Evolutionary conservation across 1,140 invertebrate species (phyloP).

Genomic region (Hyles vespertilio): DNA sequence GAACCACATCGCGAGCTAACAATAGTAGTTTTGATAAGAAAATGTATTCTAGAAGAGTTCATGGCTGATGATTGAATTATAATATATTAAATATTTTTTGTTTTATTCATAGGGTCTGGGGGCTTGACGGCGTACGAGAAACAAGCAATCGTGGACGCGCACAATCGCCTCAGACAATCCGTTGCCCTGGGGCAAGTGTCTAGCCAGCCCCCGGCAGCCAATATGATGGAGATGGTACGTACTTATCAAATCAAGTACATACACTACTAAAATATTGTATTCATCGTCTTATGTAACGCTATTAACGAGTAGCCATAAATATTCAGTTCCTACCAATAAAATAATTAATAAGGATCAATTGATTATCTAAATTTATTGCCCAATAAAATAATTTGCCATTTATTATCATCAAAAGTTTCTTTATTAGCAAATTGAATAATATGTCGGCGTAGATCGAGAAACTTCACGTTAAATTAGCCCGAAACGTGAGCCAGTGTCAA

Average conservation of each 20-base stretch:
- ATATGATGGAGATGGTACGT: slow-evolving; percentile 89
- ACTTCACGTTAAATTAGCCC: too few species aligned
- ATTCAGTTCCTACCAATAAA: too few species aligned
- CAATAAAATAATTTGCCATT: too few species aligned
- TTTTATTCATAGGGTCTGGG: slow-evolving; percentile 76
- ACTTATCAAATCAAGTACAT: neutral
- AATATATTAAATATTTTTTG: slow-evolving; percentile 3
- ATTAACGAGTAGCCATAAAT: too few species aligned
- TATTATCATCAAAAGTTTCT: too few species aligned
- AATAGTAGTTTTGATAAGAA: neutral
- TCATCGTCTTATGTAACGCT: too few species aligned
- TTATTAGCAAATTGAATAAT: too few species aligned
- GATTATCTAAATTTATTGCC: too few species aligned
- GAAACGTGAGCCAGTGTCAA: too few species aligned
- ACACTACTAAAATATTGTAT: neutral
- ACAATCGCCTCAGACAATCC: slow-evolving; percentile 86
- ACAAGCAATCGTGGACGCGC: slow-evolving; percentile 84
- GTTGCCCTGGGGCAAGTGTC: slow-evolving; percentile 86
- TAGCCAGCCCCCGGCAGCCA: slow-evolving; percentile 85
- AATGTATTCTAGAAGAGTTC: neutral
- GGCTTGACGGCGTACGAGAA: slow-evolving; percentile 83
- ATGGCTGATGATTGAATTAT: neutral
- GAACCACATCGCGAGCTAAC: neutral
- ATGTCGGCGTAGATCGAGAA: too few species aligned
- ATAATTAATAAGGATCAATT: too few species aligned